phyloP scores from a whole-genome alignment of 2,888 invertebrate species.

The Mongoloraphidia duomilia region DNA sequence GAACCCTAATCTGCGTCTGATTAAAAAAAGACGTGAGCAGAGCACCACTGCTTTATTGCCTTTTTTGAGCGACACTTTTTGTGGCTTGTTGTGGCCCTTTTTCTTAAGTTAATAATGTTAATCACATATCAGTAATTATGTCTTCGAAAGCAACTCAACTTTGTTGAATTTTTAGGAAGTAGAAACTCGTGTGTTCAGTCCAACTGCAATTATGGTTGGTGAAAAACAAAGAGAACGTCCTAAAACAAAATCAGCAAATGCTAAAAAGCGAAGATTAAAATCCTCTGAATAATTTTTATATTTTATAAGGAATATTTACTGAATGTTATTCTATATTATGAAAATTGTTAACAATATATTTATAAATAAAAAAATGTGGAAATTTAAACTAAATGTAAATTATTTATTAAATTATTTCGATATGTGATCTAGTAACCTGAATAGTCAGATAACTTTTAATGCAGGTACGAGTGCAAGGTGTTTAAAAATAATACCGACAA shows the following conservation, averaged over 20 bases:
- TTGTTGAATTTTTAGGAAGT: conserved; percentile 23
- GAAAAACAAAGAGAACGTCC: conserved; percentile 15
- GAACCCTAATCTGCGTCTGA: too few species aligned
- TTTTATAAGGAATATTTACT: not conserved
- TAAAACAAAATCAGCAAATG: not conserved
- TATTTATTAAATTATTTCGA: too few species aligned
- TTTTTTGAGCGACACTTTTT: too few species aligned
- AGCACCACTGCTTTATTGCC: too few species aligned
- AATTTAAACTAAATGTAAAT: too few species aligned
- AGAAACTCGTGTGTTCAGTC: conserved; percentile 36
- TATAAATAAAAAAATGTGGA: too few species aligned
- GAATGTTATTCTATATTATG: not conserved
- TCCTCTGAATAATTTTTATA: not conserved
- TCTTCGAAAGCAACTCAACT: not conserved
- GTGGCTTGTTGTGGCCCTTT: not conserved
- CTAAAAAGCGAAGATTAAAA: not conserved
- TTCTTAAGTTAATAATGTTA: not conserved
- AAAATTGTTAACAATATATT: too few species aligned
- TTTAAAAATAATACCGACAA: too few species aligned
- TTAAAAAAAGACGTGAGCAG: too few species aligned
- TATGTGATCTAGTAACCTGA: too few species aligned
- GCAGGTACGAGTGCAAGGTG: too few species aligned
- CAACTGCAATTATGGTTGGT: conserved; percentile 26
- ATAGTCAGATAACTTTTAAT: too few species aligned
- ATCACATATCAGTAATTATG: not conserved